phyloP scores from a whole-genome alignment of 2,797 vertebrate genomes.

The Threskiornis aethiopicus region DNA sequence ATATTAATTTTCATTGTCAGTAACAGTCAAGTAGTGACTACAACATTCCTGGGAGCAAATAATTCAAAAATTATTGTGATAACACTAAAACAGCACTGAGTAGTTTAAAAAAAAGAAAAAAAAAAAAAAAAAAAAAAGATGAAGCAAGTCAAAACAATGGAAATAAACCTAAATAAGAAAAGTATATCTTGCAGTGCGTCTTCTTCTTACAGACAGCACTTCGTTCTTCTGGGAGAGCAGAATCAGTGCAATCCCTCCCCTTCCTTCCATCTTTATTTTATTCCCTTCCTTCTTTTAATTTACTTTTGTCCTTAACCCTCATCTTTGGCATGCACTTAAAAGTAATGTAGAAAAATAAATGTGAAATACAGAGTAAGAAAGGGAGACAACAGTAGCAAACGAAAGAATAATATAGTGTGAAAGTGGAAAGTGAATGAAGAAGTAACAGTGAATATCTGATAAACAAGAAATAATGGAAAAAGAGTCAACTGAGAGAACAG shows the following conservation, averaged over 20 bases:
- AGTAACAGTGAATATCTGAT: not conserved
- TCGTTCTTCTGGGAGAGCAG: not conserved
- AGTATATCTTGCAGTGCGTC: not conserved
- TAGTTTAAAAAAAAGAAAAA: not conserved
- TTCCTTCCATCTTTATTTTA: not conserved
- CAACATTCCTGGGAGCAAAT: not conserved
- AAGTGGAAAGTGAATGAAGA: not conserved
- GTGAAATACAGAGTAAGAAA: not conserved
- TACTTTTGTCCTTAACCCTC: not conserved
- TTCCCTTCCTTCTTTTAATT: not conserved
- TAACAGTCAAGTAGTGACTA: not conserved
- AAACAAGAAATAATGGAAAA: not conserved
- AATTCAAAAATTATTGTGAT: not conserved
- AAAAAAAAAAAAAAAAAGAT: not conserved
- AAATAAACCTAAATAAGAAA: not conserved
- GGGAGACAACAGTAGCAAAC: not conserved
- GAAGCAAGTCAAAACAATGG: not conserved
- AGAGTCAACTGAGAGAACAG: not conserved
- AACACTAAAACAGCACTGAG: not conserved
- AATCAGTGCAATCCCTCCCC: not conserved
- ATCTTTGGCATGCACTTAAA: not conserved
- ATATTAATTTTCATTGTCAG: not conserved
- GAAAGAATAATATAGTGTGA: not conserved
- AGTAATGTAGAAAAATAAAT: not conserved
- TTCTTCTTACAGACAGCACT: not conserved